A percentile compares a stretch with the other conserved stretches of the same genome.
phyloP scores from a whole-genome alignment of 1,140 invertebrate species.

The Episyrphus balteatus region DNA sequence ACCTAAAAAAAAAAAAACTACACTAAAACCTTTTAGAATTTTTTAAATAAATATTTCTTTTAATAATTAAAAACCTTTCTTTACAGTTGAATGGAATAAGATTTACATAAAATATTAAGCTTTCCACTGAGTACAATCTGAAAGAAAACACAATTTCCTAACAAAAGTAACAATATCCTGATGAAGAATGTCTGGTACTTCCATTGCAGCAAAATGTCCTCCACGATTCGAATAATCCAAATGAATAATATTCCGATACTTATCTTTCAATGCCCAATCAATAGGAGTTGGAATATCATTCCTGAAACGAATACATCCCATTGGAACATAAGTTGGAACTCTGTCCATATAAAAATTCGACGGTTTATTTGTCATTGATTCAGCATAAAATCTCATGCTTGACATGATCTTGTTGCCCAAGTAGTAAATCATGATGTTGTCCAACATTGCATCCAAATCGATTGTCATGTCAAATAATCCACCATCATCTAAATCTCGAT shows the following conservation, averaged over 20 bases:
- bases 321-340: conserved; percentile 50
- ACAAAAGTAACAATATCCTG: conserved; percentile 45
- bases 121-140: no score
- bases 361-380: conserved; percentile 41
- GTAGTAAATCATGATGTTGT: conserved; percentile 87
- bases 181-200: conserved; percentile 58
- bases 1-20: no score
- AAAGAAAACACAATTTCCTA: background rate
- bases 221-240: conserved; percentile 50
- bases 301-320: conserved; percentile 52
- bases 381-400: conserved; percentile 63
- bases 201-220: conserved; percentile 78
- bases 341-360: conserved; percentile 41
- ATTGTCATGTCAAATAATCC: conserved; percentile 56
- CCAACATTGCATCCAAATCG: conserved; percentile 63
- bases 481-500: conserved; percentile 42
- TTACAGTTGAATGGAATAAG: no score
- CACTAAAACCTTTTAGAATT: no score
- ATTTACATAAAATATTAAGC: no score
- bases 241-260: conserved; percentile 52
- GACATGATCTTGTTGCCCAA: conserved; percentile 60
- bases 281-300: conserved; percentile 49
- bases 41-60: no score
- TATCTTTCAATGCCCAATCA: conserved; percentile 46
- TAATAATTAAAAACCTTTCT: no score